phyloP scores from a whole-genome alignment of 2,113 vertebrate genomes.

The Cygnus atratus region DNA sequence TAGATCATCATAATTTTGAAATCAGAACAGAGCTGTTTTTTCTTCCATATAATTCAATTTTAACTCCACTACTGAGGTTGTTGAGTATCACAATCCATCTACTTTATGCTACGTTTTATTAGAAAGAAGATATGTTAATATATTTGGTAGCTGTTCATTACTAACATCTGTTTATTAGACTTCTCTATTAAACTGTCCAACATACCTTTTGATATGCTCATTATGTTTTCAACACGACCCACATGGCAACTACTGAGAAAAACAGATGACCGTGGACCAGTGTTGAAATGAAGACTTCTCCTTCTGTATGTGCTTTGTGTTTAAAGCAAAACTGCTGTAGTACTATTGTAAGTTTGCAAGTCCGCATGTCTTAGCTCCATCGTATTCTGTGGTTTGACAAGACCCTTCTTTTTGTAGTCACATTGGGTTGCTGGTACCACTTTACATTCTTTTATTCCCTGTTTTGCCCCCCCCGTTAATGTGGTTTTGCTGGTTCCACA shows the following conservation, averaged over 20 bases:
- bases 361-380: background rate
- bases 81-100: slow-evolving; percentile 43
- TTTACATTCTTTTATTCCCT: background rate
- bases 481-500: background rate
- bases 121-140: slow-evolving; percentile 17
- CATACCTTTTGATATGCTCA: slow-evolving; percentile 37
- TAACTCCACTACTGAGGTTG: slow-evolving; percentile 43
- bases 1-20: slow-evolving; percentile 77
- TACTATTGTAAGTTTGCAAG: background rate
- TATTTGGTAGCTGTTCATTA: slow-evolving; percentile 36
- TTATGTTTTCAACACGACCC: background rate
- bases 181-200: slow-evolving; percentile 36
- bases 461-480: fast-evolving
- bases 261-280: background rate
- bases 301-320: fast-evolving
- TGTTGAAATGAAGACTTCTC: background rate
- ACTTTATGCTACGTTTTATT: slow-evolving; percentile 47
- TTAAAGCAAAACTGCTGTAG: background rate
- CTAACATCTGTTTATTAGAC: slow-evolving; percentile 38
- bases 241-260: background rate
- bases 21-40: slow-evolving; percentile 65
- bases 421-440: background rate
- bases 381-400: background rate
- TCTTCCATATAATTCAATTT: slow-evolving; percentile 70
- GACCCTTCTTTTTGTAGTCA: background rate